These are phyloP conservation scores for Aphis craccivora DNA, from an alignment of 1,140 invertebrate genomes.

Conservation along the genomic window DNA sequence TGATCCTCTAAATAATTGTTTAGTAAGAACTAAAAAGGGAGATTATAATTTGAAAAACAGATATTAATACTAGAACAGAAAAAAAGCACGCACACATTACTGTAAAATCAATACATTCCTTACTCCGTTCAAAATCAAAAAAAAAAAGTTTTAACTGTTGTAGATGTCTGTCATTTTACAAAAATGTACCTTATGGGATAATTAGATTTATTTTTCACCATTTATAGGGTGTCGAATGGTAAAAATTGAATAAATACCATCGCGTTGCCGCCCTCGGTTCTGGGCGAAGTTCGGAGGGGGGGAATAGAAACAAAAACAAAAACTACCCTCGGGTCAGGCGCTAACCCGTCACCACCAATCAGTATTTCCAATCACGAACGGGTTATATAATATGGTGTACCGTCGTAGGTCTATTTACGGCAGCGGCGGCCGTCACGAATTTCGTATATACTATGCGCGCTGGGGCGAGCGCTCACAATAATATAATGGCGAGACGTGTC, in stretches of 20 bases:
- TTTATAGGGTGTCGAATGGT: neutral
- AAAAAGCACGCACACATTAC: too few relatives aligned
- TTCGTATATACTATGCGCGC: too few relatives aligned
- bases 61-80: too few relatives aligned
- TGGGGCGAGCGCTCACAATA: neutral
- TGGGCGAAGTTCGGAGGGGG: neutral
- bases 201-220: neutral
- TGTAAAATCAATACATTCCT: too few relatives aligned
- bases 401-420: neutral
- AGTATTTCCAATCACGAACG: slow-evolving; percentile 21
- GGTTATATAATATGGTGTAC: neutral
- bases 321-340: neutral
- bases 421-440: neutral
- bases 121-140: too few relatives aligned
- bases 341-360: slow-evolving; percentile 7
- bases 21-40: too few relatives aligned
- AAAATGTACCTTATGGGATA: neutral
- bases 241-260: neutral
- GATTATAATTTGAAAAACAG: too few relatives aligned
- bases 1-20: too few relatives aligned
- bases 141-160: too few relatives aligned
- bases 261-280: too few relatives aligned
- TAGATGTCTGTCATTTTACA: too few relatives aligned
- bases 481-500: neutral
- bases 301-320: slow-evolving; percentile 15